Evolutionary conservation across 2,797 vertebrate species (phyloP).

Genomic region (Toxotes lorentzi): DNA sequence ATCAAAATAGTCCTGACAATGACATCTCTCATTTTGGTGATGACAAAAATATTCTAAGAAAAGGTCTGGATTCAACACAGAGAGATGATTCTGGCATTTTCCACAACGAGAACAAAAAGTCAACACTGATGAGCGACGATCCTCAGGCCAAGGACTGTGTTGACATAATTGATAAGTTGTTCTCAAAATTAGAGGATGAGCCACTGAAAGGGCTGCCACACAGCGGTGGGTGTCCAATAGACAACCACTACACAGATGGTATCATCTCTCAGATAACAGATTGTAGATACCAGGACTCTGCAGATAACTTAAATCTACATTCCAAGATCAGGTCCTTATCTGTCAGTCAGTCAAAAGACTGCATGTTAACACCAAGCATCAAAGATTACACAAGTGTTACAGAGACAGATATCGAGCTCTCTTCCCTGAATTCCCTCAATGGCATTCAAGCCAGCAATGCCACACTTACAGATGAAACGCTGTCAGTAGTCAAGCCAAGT

Average conservation of each 20-base stretch:
- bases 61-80: slow-evolving; percentile 63
- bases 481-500: slow-evolving; percentile 37
- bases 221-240: slow-evolving; percentile 60
- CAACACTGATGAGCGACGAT: slow-evolving; percentile 55
- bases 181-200: slow-evolving; percentile 81
- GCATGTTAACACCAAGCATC: slow-evolving; percentile 45
- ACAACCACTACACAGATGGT: slow-evolving; percentile 71
- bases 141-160: slow-evolving; percentile 73
- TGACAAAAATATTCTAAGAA: slow-evolving; percentile 54
- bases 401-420: slow-evolving; percentile 47
- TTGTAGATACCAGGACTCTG: slow-evolving; percentile 62
- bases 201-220: slow-evolving; percentile 73
- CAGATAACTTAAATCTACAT: slow-evolving; percentile 63
- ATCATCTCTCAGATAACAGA: slow-evolving; percentile 77
- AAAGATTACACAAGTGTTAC: slow-evolving; percentile 57
- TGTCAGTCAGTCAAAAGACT: slow-evolving; percentile 57
- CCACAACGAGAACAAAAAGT: slow-evolving; percentile 60
- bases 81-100: slow-evolving; percentile 78
- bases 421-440: slow-evolving; percentile 54
- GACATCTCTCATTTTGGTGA: slow-evolving; percentile 42
- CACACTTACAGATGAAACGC: slow-evolving; percentile 34
- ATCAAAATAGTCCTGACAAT: slow-evolving; percentile 58
- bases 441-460: slow-evolving; percentile 61
- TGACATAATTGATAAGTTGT: slow-evolving; percentile 81
- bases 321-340: slow-evolving; percentile 60